Conservation (phyloP, 2,888 invertebrate species). For the Minunthozetes semirufus region DNA sequence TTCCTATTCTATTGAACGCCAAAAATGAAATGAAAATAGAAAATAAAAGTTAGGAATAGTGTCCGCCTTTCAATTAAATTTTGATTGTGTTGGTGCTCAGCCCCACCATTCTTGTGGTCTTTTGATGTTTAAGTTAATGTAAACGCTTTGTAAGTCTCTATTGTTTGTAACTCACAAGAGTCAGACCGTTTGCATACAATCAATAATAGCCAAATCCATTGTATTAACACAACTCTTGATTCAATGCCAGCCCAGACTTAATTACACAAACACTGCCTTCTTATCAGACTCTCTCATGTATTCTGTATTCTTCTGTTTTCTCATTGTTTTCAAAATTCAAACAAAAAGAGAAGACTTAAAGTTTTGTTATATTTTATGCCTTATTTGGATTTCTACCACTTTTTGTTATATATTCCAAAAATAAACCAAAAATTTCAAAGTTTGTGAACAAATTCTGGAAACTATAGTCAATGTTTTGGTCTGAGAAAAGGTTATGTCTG, state of each 20-base stretch:
- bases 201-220: constrained; percentile 4
- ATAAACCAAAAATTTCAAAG: too few relatives aligned
- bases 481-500: too few relatives aligned
- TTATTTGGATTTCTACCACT: too few relatives aligned
- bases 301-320: too few relatives aligned
- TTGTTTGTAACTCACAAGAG: constrained; percentile 12
- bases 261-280: background rate
- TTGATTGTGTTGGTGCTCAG: background rate
- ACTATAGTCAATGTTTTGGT: too few relatives aligned
- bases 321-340: background rate
- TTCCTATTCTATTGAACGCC: constrained; percentile 12
- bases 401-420: too few relatives aligned
- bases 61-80: constrained; percentile 30
- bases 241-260: background rate
- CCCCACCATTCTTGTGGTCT: background rate
- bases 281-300: background rate
- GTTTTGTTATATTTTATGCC: too few relatives aligned
- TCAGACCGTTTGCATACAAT: constrained; percentile 12
- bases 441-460: too few relatives aligned
- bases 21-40: background rate
- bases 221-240: background rate
- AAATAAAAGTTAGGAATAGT: constrained; percentile 28
- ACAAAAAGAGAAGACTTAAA: too few relatives aligned
- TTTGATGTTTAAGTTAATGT: constrained; percentile 4
- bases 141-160: constrained; percentile 1